A percentile compares a stretch with the other conserved stretches of the same genome.
These are phyloP conservation scores for Hanleya hanleyi DNA, from an alignment of 2,888 invertebrate genomes.

Conservation along the genomic window DNA sequence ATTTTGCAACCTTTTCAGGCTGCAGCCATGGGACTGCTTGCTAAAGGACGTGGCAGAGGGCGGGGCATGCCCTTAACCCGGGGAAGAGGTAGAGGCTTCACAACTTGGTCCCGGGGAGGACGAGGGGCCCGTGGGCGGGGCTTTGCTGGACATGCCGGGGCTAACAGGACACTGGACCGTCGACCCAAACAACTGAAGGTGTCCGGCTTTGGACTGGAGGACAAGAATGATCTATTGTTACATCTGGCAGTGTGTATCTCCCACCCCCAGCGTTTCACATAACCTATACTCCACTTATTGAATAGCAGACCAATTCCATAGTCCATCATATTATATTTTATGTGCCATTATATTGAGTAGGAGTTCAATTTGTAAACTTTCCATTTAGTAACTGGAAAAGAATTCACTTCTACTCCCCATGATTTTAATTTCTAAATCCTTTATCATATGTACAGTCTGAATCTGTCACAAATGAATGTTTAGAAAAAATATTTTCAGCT, in stretches of 20 bases:
- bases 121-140: constrained; percentile 51
- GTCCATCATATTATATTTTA: too few species aligned
- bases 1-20: constrained; percentile 60
- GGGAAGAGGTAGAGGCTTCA: constrained; percentile 43
- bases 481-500: too few species aligned
- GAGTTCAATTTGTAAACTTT: too few species aligned
- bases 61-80: constrained; percentile 35
- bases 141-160: constrained; percentile 36
- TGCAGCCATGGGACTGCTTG: constrained; percentile 66
- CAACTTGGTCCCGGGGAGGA: constrained; percentile 40
- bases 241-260: constrained; percentile 85
- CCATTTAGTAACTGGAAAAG: too few species aligned
- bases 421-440: too few species aligned
- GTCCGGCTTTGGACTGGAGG: constrained; percentile 89
- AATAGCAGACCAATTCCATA: too few species aligned
- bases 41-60: constrained; percentile 60
- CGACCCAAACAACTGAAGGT: constrained; percentile 89
- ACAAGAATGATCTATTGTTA: constrained; percentile 84
- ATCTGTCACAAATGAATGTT: too few species aligned
- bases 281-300: too few species aligned
- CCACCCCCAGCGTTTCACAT: too few species aligned
- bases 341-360: too few species aligned
- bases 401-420: too few species aligned
- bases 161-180: constrained; percentile 80
- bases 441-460: too few species aligned